A percentile compares a stretch with the other conserved stretches of the same genome.
Evolutionary conservation across 2,797 vertebrate genomes (phyloP).

Genomic region (Artibeus jamaicensis): DNA sequence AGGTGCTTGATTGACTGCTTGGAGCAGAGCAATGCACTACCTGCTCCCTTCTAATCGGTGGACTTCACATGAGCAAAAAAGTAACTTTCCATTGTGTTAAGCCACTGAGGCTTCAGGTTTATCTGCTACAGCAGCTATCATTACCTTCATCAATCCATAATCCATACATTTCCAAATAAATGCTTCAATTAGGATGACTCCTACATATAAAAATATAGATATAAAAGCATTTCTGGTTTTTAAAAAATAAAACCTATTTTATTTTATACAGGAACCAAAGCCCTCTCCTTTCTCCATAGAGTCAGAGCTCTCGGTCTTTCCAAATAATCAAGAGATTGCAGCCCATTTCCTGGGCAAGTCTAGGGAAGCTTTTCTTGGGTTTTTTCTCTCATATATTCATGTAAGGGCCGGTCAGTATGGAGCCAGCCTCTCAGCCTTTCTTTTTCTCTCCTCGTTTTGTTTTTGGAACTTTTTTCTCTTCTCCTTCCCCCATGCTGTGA

Average conservation of each 20-base stretch:
- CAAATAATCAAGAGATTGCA: neutral
- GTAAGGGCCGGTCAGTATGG: conserved; percentile 18
- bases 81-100: neutral
- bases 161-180: neutral
- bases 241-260: neutral
- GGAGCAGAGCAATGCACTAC: neutral
- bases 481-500: conserved; percentile 59
- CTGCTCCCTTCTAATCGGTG: neutral
- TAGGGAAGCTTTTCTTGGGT: neutral
- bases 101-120: neutral
- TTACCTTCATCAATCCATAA: neutral
- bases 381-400: neutral
- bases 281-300: neutral
- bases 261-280: neutral
- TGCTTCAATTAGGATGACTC: neutral
- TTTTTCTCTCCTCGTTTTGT: conserved; percentile 57
- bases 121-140: neutral
- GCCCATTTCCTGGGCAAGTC: neutral
- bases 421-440: conserved; percentile 54
- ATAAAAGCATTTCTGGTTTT: neutral
- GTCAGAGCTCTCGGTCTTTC: neutral
- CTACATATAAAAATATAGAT: neutral
- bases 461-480: conserved; percentile 39
- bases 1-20: neutral
- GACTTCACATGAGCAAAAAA: neutral